Evolutionary conservation across 2,888 invertebrate species (phyloP), one percentile per base, ranked within the genome.

Genomic region (Margaritifera margaritifera): DNA sequence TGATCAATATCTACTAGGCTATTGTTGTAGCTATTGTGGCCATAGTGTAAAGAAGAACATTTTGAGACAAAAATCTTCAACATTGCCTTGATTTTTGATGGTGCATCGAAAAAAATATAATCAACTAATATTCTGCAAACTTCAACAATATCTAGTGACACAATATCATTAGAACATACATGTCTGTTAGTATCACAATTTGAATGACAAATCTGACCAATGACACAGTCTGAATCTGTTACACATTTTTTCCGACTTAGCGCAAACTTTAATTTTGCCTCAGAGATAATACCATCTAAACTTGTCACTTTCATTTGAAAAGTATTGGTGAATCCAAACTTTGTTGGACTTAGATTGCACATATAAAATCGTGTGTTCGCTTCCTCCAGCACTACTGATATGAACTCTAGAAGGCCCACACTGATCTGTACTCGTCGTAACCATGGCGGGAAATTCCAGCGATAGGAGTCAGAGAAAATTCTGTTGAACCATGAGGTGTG

Each of bases 321-420:
- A 18, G 59, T 74, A 18, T 71, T 58, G 4, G 81, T 77, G 66
- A 84, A 80, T n/a, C 84, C 85, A 51, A 87, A 80, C 42, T 79
- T 78, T 20, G 74, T 70, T 0, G 83, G 80, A 50, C 74, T 74
- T 22, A 83, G 71, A 68, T 85, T 78, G 68, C 87, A 87, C 83
- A 86, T 81, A 68, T 82, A 81, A 72, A 84, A 86, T 53, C 77
- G 76, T 31, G 81, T 73, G 59, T 79, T 80, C 27, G 76, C 68
- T 22, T 75, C 79, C 66, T 87, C 86, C 66, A 81, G 82, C 50
- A 81, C 73, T 27, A 83, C 79, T 55, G 81, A 79, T 15, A 79
- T 76, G 59, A 86, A 83, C 66, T 87, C 87, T 24, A 87, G 71
- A 59, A 87, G 69, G 18, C 87, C 86, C 2, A 87, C 74, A 15